phyloP scores from a whole-genome alignment of 1,140 invertebrate species.

The Cryptotermes secundus region DNA sequence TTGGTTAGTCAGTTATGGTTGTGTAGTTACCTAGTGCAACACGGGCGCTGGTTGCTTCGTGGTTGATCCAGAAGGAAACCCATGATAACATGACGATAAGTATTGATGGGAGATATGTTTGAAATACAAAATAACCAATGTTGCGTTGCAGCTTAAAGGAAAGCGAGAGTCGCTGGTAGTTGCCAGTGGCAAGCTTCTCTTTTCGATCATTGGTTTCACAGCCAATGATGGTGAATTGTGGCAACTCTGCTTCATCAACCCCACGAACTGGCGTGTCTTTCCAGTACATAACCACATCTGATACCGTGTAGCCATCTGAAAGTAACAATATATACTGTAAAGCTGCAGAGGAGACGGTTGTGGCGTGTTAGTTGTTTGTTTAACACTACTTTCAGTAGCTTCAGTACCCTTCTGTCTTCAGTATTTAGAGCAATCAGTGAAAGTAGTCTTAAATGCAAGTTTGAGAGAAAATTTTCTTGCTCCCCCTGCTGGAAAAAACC shows the following conservation, averaged over 20 bases:
- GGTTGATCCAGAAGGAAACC: conserved; percentile 97
- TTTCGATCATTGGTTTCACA: conserved; percentile 73
- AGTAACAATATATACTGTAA: background rate
- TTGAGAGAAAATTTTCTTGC: too few relatives aligned
- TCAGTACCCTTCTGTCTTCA: too few relatives aligned
- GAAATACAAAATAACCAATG: conserved; percentile 91
- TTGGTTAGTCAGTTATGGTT: conserved; percentile 38
- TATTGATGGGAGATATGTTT: conserved; percentile 93
- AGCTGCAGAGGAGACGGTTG: too few relatives aligned
- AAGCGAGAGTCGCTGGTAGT: conserved; percentile 89
- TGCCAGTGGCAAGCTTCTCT: conserved; percentile 74
- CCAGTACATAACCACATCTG: conserved; percentile 95
- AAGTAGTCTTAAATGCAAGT: too few relatives aligned
- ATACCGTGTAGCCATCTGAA: conserved; percentile 94
- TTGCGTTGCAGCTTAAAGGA: conserved; percentile 89
- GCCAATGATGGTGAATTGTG: conserved; percentile 93
- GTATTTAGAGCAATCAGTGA: too few relatives aligned
- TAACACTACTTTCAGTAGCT: too few relatives aligned
- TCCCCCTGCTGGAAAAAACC: too few relatives aligned
- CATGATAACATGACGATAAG: conserved; percentile 92
- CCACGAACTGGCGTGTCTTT: conserved; percentile 80
- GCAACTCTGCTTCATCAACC: conserved; percentile 89
- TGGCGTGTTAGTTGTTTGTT: too few relatives aligned
- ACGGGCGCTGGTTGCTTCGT: conserved; percentile 85
- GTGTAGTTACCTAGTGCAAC: conserved; percentile 62